Conservation (phyloP, 2,888 invertebrate genomes). For the Craniophora ligustri region DNA sequence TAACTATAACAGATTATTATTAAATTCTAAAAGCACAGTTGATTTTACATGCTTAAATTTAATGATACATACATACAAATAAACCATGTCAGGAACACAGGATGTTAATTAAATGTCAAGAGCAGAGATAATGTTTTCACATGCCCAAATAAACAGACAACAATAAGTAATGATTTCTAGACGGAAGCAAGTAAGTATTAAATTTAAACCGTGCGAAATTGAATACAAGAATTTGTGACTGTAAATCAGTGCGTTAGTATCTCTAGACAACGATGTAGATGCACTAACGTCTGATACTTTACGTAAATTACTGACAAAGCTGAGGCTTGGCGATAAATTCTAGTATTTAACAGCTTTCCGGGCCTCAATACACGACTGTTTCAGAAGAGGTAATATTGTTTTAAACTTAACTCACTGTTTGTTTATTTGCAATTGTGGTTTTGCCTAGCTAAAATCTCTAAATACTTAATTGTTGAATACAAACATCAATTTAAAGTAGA, state of each 20-base stretch:
- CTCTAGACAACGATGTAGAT: conserved; percentile 30
- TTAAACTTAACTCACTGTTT: background rate
- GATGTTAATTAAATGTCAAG: too few species aligned
- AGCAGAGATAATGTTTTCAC: too few species aligned
- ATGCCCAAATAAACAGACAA: too few species aligned
- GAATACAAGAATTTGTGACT: conserved; percentile 31
- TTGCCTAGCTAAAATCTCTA: background rate
- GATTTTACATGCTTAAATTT: too few species aligned
- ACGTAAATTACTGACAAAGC: conserved; percentile 40
- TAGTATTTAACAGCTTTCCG: conserved; percentile 24
- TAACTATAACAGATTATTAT: too few species aligned
- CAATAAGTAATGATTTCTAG: too few species aligned
- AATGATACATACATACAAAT: too few species aligned
- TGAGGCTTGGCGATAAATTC: conserved; percentile 26
- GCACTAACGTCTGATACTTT: conserved; percentile 32
- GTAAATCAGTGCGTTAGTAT: conserved; percentile 26
- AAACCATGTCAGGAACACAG: too few species aligned
- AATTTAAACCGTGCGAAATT: conserved; percentile 42
- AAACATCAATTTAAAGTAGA: too few species aligned
- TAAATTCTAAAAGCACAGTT: too few species aligned
- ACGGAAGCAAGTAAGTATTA: conserved; percentile 20
- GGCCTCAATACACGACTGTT: background rate
- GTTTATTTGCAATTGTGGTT: background rate
- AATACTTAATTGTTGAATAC: too few species aligned
- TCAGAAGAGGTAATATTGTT: conserved; percentile 2